Evolutionary conservation across 2,113 vertebrate species (phyloP).

Genomic region (Elgaria multicarinata): DNA sequence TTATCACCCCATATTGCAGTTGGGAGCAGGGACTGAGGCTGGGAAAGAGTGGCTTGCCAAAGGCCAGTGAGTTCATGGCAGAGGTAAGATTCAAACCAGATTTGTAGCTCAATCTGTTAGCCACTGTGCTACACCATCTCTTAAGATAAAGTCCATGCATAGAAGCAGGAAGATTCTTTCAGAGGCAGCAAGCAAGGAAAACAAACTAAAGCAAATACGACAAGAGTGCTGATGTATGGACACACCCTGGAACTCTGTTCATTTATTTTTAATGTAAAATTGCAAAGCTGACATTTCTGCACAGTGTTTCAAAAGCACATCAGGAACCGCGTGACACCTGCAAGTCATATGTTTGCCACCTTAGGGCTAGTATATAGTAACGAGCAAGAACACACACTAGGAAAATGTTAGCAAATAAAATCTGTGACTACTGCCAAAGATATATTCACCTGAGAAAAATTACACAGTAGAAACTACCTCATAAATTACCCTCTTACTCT

Average conservation of each 20-base stretch:
- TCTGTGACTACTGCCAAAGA: neutral
- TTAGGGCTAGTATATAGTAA: neutral
- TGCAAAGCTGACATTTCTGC: neutral
- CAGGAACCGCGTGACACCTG: neutral
- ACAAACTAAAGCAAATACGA: neutral
- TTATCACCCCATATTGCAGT: neutral
- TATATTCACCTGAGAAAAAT: conserved; percentile 3
- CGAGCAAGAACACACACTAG: neutral
- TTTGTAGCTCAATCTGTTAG: neutral
- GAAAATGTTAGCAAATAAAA: neutral
- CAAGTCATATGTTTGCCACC: neutral
- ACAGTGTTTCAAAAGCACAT: neutral
- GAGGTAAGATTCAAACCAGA: neutral
- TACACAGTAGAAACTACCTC: neutral
- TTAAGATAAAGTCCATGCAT: neutral
- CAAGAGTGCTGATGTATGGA: neutral
- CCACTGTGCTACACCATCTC: neutral
- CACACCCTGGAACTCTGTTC: neutral
- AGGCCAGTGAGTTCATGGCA: neutral
- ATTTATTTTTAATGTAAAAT: neutral
- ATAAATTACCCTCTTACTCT: conserved; percentile 27
- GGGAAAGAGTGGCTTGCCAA: neutral
- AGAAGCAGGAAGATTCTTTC: neutral
- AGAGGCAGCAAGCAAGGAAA: neutral
- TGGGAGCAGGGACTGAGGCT: neutral